Evolutionary conservation across 2,113 vertebrate genomes (phyloP).

Genomic region (Lophius piscatorius): DNA sequence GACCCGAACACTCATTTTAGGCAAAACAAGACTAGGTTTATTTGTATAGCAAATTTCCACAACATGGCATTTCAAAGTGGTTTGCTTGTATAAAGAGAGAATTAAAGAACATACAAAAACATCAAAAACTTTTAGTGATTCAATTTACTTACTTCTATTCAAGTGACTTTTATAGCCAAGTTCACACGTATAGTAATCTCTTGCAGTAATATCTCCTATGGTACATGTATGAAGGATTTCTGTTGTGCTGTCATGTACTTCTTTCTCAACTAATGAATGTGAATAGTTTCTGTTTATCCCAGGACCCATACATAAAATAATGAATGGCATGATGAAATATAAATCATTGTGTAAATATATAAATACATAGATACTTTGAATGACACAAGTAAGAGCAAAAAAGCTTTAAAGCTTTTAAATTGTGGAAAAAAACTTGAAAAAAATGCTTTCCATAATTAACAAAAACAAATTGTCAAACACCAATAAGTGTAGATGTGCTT

Average conservation of each 20-base stretch:
- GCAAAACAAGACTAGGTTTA: too few species aligned
- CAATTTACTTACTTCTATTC: too few species aligned
- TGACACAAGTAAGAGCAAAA: slow-evolving; percentile 18
- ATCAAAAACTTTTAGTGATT: too few species aligned
- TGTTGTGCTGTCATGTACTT: slow-evolving; percentile 38
- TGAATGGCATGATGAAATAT: slow-evolving; percentile 47
- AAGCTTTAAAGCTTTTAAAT: slow-evolving; percentile 20
- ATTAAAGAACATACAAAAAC: too few species aligned
- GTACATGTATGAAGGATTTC: slow-evolving; percentile 28
- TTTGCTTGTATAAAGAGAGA: too few species aligned
- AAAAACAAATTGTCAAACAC: slow-evolving; percentile 26
- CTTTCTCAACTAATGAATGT: slow-evolving; percentile 49
- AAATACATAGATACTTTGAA: slow-evolving; percentile 2
- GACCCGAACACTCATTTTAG: too few species aligned
- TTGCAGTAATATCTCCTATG: slow-evolving; percentile 21
- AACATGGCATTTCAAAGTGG: too few species aligned
- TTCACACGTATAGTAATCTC: slow-evolving; percentile 17
- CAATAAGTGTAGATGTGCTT: slow-evolving; percentile 25
- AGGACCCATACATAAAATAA: slow-evolving; percentile 26
- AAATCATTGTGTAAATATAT: slow-evolving; percentile 51
- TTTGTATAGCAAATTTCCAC: too few species aligned
- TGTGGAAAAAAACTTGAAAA: not conserved
- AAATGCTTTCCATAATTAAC: slow-evolving; percentile 8
- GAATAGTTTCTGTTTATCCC: slow-evolving; percentile 25
- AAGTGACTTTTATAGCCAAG: slow-evolving; percentile 43